Percentiles rank a stretch among this genome's conserved stretches.
Conservation (phyloP, 1,140 invertebrate genomes). For the Paraescarpia echinospica region DNA sequence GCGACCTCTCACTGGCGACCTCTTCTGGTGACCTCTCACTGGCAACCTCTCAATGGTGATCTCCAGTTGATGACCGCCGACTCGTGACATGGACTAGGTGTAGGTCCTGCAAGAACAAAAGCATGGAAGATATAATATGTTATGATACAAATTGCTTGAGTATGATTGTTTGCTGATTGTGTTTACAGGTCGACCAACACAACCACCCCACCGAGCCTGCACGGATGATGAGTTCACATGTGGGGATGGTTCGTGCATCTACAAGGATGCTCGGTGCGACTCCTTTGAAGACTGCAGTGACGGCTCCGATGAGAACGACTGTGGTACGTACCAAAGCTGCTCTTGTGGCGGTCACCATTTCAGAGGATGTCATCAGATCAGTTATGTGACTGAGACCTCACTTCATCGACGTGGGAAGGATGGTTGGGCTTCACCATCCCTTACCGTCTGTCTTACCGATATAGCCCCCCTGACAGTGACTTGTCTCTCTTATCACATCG, state of each 20-base stretch:
- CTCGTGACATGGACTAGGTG: not conserved
- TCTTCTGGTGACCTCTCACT: not conserved
- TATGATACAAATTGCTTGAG: not conserved
- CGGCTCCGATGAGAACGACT: constrained; percentile 20
- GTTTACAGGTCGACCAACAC: not conserved
- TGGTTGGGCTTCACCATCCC: not conserved
- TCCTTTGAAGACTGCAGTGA: constrained; percentile 8
- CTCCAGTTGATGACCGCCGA: not conserved
- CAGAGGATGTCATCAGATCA: not conserved
- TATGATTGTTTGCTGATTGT: not conserved
- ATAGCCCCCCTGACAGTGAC: not conserved
- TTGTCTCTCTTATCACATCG: not conserved
- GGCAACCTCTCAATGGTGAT: not conserved
- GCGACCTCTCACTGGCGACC: not conserved
- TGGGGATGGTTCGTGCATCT: constrained; percentile 32
- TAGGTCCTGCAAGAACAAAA: not conserved
- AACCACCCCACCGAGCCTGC: constrained; percentile 6
- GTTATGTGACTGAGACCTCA: not conserved
- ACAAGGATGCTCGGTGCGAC: constrained; percentile 10
- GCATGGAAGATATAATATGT: not conserved
- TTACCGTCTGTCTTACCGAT: not conserved
- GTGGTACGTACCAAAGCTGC: constrained; percentile 17
- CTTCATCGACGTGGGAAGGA: not conserved
- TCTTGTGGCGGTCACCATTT: not conserved
- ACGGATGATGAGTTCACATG: constrained; percentile 33